Evolutionary conservation across 2,113 vertebrate species (phyloP).

Genomic region (Bostrychus sinensis): DNA sequence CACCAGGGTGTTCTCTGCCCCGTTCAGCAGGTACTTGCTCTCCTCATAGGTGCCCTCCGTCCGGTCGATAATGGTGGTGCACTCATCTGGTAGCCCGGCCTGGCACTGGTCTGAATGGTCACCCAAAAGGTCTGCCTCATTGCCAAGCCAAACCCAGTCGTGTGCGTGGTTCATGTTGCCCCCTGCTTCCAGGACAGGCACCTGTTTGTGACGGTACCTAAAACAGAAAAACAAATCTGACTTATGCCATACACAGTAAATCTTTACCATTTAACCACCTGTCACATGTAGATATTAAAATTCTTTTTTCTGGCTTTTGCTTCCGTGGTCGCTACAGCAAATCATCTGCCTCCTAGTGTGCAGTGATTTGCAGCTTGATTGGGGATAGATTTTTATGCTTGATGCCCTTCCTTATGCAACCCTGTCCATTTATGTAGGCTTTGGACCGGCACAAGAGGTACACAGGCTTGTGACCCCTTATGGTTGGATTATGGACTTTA

Average conservation of each 20-base stretch:
- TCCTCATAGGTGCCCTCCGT: constrained; percentile 88
- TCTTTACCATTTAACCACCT: too few relatives aligned
- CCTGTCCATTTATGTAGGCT: too few relatives aligned
- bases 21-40: constrained; percentile 93
- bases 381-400: too few relatives aligned
- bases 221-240: neutral
- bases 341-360: too few relatives aligned
- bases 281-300: too few relatives aligned
- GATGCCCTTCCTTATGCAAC: too few relatives aligned
- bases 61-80: constrained; percentile 89
- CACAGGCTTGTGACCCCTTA: too few relatives aligned
- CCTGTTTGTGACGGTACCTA: constrained; percentile 92
- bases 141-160: constrained; percentile 97
- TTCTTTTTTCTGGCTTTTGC: too few relatives aligned
- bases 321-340: too few relatives aligned
- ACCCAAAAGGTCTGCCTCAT: constrained; percentile 90
- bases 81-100: constrained; percentile 83
- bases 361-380: too few relatives aligned
- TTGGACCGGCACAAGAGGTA: too few relatives aligned
- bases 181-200: constrained; percentile 88
- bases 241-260: neutral
- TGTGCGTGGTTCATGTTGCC: constrained; percentile 94
- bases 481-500: too few relatives aligned
- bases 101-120: constrained; percentile 86
- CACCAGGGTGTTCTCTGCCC: constrained; percentile 79